Percentiles rank a stretch among this genome's conserved stretches.
These are phyloP conservation scores for Danionella cerebrum DNA, from an alignment of 2,113 vertebrate genomes.

Conservation along the genomic window DNA sequence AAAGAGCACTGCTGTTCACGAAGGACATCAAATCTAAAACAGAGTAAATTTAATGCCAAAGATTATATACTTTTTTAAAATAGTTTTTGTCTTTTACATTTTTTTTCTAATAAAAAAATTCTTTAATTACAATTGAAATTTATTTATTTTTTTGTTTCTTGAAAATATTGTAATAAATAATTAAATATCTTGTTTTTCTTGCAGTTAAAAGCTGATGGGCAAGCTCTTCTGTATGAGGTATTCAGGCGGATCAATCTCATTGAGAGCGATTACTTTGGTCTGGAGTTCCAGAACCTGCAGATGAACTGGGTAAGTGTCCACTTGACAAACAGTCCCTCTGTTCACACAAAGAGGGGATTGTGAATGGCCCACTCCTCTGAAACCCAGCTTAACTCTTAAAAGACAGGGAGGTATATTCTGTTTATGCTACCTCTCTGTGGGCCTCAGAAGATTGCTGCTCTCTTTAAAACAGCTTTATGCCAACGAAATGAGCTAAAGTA, in stretches of 20 bases:
- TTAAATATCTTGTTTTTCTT: constrained; percentile 1
- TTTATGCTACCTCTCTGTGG: constrained; percentile 30
- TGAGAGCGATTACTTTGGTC: constrained; percentile 92
- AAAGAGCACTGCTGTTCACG: no score
- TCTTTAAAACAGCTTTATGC: constrained; percentile 37
- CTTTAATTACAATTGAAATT: no score
- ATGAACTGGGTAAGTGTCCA: constrained; percentile 80
- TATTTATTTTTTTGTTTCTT: no score
- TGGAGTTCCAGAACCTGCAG: constrained; percentile 86
- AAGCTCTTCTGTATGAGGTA: constrained; percentile 71
- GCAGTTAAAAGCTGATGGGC: constrained; percentile 75
- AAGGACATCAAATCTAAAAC: no score
- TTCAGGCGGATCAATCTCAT: constrained; percentile 82
- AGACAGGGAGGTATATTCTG: background rate
- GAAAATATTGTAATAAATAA: background rate
- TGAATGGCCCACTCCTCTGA: background rate
- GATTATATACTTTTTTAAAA: no score
- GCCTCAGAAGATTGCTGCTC: constrained; percentile 12
- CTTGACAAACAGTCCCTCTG: background rate
- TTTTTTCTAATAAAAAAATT: no score
- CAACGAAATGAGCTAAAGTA: constrained; percentile 24
- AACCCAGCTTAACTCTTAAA: background rate
- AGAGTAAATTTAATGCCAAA: no score
- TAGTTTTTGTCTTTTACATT: no score
- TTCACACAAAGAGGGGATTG: constrained; percentile 2